phyloP scores from a whole-genome alignment of 2,113 vertebrate genomes.

The Grammomys surdaster region DNA sequence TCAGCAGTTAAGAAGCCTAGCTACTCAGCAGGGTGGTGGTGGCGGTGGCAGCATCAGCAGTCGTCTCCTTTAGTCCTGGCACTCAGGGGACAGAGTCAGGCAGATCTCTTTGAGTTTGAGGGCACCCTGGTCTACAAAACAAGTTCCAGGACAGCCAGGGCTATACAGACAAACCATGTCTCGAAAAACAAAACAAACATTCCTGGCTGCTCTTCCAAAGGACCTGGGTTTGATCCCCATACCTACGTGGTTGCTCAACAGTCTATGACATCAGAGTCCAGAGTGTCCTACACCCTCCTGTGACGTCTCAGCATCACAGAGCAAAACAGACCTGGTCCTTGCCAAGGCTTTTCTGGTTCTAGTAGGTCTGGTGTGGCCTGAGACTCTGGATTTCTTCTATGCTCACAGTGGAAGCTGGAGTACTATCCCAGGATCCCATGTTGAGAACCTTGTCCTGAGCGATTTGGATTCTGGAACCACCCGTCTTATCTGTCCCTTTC shows the following conservation, averaged over 20 bases:
- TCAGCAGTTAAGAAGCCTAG: background rate
- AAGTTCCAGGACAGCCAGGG: background rate
- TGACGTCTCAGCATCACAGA: background rate
- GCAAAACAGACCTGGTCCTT: background rate
- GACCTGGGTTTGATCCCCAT: background rate
- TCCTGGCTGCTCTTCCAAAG: background rate
- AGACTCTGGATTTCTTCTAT: constrained; percentile 31
- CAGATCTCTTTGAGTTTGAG: background rate
- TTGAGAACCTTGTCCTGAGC: background rate
- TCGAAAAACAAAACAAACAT: background rate
- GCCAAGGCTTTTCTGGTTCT: constrained; percentile 28
- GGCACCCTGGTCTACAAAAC: background rate
- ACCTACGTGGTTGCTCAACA: background rate
- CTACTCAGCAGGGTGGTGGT: background rate
- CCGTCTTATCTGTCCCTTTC: background rate
- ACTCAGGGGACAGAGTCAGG: background rate
- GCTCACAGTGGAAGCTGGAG: background rate
- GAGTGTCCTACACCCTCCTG: background rate
- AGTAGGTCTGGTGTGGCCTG: background rate
- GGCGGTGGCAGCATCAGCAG: too few species aligned
- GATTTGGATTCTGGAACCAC: background rate
- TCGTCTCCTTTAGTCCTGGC: too few species aligned
- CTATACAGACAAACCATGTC: background rate
- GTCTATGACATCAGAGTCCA: background rate
- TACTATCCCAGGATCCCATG: background rate